Base-by-base conservation (phyloP, 2,888 invertebrate species). In the Drosophila sordidula region DNA sequence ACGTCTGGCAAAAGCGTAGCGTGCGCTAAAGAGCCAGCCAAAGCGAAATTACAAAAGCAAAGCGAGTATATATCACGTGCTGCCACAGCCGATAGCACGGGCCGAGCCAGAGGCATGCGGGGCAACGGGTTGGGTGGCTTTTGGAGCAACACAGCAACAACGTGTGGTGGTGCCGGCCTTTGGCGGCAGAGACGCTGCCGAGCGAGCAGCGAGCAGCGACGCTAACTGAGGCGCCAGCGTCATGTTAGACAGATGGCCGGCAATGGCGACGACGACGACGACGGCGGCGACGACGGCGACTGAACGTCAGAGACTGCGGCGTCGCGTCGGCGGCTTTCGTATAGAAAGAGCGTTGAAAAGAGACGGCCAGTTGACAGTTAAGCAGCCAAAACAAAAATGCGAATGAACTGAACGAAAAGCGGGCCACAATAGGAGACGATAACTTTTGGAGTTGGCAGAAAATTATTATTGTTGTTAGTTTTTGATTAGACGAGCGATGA, bases 21-120 rank as follows among this genome's bases (percentile, higher is more conserved):
- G 72, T 75, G 66, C 66, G 84, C 85, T 87, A 87, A 89, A 84
- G 79, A 87, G 79, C 49, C 67, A 65, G 29, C 45, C 70, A 68
- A 83, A 85, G 77, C 70, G 54, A 76, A 83, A 73, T 77, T 70
- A 83, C 87, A 86, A 83, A 89, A 89, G 83, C 89, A 84, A 87
- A 78, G 69, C 88, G 82, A 85, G 86, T 78, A 87, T 87, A 84
- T 87, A 84, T 84, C 84, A 84, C 84, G 84, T 84, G 84, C 83
- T 89, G 79, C 70, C 45, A 38, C 69, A 78, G 69, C 45, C 63
- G 69, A 68, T 58, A 56, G 57, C 34, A 57, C 47, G 50, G 42
- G 26, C 34, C 34, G 22, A 22, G 38, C 16, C 42, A 39, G 12
- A 14, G 12, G 22, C 36, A 32, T 14, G 34, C 42, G 34, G 39